Conservation (phyloP, 1,140 invertebrate species). For the Gerris buenoi region DNA sequence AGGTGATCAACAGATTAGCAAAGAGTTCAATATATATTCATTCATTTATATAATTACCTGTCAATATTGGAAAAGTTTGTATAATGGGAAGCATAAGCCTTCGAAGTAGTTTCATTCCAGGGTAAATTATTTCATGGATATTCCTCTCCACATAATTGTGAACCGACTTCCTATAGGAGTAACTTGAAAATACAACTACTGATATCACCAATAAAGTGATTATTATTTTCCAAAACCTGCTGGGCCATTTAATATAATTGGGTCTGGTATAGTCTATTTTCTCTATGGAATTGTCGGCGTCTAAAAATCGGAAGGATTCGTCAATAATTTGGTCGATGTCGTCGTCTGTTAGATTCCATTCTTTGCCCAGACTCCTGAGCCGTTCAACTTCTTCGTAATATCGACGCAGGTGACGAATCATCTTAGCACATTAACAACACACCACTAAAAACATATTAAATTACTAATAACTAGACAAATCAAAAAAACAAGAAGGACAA, state of each 20-base stretch:
- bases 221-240: not conserved
- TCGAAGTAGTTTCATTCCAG: conserved; percentile 41
- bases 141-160: conserved; percentile 41
- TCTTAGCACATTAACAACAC: too few species aligned
- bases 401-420: not conserved
- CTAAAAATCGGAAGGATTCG: conserved; percentile 32
- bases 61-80: conserved; percentile 40
- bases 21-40: too few species aligned
- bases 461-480: too few species aligned
- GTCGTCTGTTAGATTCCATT: conserved; percentile 32
- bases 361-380: conserved; percentile 26
- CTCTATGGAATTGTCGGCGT: conserved; percentile 20
- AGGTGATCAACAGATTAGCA: too few species aligned
- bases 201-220: not conserved
- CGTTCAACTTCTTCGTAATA: conserved; percentile 21
- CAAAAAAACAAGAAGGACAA: too few species aligned
- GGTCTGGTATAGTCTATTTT: not conserved
- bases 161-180: conserved; percentile 27
- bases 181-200: conserved; percentile 4
- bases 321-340: conserved; percentile 37
- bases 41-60: too few species aligned
- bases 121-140: conserved; percentile 52
- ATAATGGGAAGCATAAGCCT: conserved; percentile 45
- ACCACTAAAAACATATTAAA: too few species aligned
- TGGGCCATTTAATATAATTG: conserved; percentile 1